These are phyloP conservation scores for Leptopterna dolabrata DNA, from an alignment of 2,888 invertebrate genomes.

Conservation along the genomic window DNA sequence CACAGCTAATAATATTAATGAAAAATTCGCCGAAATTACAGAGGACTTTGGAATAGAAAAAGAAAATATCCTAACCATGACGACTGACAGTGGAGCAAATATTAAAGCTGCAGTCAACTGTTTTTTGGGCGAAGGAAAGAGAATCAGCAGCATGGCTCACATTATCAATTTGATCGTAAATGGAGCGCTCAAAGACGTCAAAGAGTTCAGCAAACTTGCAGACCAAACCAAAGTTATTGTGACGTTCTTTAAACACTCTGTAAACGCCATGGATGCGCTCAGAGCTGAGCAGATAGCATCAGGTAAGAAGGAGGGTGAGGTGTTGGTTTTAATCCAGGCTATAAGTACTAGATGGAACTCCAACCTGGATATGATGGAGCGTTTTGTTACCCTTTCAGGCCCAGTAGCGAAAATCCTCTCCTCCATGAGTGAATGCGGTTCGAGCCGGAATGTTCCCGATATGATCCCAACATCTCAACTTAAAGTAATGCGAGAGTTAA, in stretches of 20 bases:
- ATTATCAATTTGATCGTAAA: conserved; percentile 37
- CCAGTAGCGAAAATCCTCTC: conserved; percentile 30
- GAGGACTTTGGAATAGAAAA: conserved; percentile 46
- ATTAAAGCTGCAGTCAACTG: conserved; percentile 33
- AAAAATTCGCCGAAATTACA: conserved; percentile 34
- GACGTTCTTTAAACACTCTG: conserved; percentile 39
- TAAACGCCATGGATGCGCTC: conserved; percentile 39
- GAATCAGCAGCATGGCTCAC: conserved; percentile 31
- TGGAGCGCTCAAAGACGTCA: conserved; percentile 31
- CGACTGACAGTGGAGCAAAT: conserved; percentile 41
- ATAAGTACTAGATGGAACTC: conserved; percentile 46
- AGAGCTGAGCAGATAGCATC: conserved; percentile 28
- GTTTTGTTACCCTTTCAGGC: conserved; percentile 37
- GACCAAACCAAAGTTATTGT: conserved; percentile 41
- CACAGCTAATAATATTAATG: conserved; percentile 18
- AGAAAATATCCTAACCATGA: conserved; percentile 39
- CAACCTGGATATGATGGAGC: conserved; percentile 39
- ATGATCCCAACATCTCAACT: conserved; percentile 37
- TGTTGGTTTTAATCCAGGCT: conserved; percentile 32
- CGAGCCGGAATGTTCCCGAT: conserved; percentile 38
- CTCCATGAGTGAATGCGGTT: not conserved
- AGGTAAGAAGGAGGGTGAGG: conserved; percentile 48
- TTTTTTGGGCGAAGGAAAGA: conserved; percentile 32
- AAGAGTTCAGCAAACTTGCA: conserved; percentile 25
- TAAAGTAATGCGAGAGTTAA: conserved; percentile 29